Base-by-base conservation (phyloP, 1,140 invertebrate species). In the Papilio dardanus region DNA sequence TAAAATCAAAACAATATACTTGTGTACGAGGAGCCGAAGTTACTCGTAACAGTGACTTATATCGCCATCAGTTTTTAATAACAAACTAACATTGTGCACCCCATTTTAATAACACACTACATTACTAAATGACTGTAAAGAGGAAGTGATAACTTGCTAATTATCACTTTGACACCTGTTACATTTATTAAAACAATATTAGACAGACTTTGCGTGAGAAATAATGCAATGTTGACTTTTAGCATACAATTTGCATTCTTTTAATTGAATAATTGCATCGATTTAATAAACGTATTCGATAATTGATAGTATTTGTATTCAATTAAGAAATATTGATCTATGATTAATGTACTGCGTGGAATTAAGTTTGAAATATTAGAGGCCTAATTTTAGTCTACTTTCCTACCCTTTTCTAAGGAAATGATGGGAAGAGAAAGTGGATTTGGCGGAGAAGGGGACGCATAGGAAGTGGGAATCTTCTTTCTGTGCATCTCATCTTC, bases 71-170 rank as follows among this genome's bases (percentile, higher is more conserved):
- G 21, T 62, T 21, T 62, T 62, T 62, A 62, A 62, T 16, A 28
- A 28, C 30, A 10, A 14, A 28, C 24, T 28, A 54, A 54, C 50
- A 28, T 28, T 28, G 24, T 21, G 12, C 19, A 37, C 58, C 69
- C 62, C 40, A 35, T 35, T 66, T 58, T 74, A 58, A 74, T 62
- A 50, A 69, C 24, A 50, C 28, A 30, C 10, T 16, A 28, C 35
- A n/a, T 42, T 35, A 76, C 76, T n/a, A 79, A 82, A 83, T 80
- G 76, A 77, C n/a, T 76, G 68, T 73, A 42, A 37, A 75, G 79
- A 81, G 84, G 80, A 85, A 84, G 85, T 78, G 88, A 84, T 81
- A 88, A 89, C 71, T 86, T 83, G 86, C 67, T 88, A 89, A 88
- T 88, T 87, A 78, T 77, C 76, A 84, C 74, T 80, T 82, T 83